These are phyloP conservation scores for Dromaius novaehollandiae DNA, from an alignment of 2,113 vertebrate genomes.

Conservation along the genomic window DNA sequence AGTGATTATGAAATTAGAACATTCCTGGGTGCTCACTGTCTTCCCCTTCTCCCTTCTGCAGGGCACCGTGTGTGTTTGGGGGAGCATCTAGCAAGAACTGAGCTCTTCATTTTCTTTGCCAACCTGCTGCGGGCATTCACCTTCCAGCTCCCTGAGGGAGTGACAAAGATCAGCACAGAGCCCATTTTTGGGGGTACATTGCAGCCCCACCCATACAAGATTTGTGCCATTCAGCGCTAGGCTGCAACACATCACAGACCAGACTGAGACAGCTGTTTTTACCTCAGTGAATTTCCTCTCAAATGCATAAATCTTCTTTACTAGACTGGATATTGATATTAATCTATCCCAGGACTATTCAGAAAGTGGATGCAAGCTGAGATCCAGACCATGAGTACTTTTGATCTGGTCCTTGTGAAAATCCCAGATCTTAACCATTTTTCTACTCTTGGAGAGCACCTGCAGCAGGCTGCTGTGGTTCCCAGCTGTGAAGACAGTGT, in stretches of 20 bases:
- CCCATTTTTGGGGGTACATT: not conserved
- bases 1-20: not conserved
- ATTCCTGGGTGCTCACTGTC: not conserved
- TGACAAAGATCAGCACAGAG: not conserved
- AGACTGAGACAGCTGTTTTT: not conserved
- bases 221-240: not conserved
- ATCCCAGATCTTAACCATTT: not conserved
- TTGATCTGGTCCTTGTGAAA: not conserved
- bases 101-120: slow-evolving; percentile 66
- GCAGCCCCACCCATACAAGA: slow-evolving; percentile 21
- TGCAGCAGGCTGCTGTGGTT: not conserved
- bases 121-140: slow-evolving; percentile 37
- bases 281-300: not conserved
- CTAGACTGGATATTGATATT: not conserved
- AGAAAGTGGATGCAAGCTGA: not conserved
- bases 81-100: slow-evolving; percentile 28
- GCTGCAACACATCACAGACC: not conserved
- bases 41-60: not conserved
- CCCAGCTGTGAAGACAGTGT: not conserved
- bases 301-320: not conserved
- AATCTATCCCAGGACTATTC: not conserved
- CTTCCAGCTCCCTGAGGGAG: not conserved
- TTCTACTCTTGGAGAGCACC: not conserved
- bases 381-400: not conserved
- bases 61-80: slow-evolving; percentile 62